A percentile compares a stretch with the other conserved stretches of the same genome.
Conservation (phyloP, 1,140 invertebrate genomes). For the Bombus sibiricus region DNA sequence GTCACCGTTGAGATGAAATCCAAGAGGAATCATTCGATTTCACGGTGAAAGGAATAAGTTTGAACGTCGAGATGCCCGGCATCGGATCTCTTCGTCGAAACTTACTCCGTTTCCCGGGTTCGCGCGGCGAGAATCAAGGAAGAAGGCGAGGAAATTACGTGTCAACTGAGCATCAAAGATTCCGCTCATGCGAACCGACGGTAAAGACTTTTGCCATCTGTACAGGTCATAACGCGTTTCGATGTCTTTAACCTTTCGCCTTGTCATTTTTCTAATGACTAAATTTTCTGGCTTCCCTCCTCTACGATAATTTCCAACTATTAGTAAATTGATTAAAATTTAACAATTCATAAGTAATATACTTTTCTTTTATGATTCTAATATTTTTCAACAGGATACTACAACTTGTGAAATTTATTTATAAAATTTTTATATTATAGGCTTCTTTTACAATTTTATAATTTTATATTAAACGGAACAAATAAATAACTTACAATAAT, state of each 20-base stretch:
- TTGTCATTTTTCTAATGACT: neutral
- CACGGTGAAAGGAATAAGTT: constrained; percentile 31
- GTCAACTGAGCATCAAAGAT: constrained; percentile 46
- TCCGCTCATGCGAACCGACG: constrained; percentile 7
- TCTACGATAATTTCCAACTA: neutral
- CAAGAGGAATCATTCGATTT: constrained; percentile 17
- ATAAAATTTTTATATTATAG: too few relatives aligned
- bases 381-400: too few relatives aligned
- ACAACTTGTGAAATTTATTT: too few relatives aligned
- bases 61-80: neutral
- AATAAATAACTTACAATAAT: neutral
- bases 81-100: constrained; percentile 15
- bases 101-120: constrained; percentile 14
- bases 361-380: too few relatives aligned
- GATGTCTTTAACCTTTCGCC: neutral
- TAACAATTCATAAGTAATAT: too few relatives aligned
- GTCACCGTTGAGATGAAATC: constrained; percentile 10
- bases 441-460: neutral
- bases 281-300: neutral
- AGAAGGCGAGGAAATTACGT: constrained; percentile 51
- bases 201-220: neutral
- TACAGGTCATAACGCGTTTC: neutral
- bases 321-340: neutral
- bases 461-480: neutral
- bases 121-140: constrained; percentile 16